These are phyloP conservation scores for Anoplolepis gracilipes DNA, from an alignment of 1,140 invertebrate species.

Conservation along the genomic window DNA sequence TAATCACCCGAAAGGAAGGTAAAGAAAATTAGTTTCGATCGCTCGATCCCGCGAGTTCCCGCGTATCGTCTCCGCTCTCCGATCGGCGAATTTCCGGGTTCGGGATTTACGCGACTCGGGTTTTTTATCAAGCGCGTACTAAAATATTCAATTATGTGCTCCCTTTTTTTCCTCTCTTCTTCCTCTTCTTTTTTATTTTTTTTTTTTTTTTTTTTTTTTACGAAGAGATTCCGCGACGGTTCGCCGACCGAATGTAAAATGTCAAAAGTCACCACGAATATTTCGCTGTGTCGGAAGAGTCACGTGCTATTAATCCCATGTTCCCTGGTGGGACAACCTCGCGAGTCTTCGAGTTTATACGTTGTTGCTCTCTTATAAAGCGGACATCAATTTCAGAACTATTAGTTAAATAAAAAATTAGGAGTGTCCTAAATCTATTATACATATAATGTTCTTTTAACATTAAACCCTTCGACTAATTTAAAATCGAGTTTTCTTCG, in stretches of 20 bases:
- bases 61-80: slow-evolving; percentile 1
- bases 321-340: neutral
- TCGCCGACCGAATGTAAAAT: slow-evolving; percentile 29
- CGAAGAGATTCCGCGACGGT: neutral
- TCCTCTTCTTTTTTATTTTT: neutral
- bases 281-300: neutral
- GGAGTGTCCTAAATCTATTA: no score
- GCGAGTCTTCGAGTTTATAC: slow-evolving; percentile 29
- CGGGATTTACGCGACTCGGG: slow-evolving; percentile 25
- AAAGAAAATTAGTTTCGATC: slow-evolving; percentile 54
- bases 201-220: neutral
- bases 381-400: neutral
- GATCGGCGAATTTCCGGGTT: slow-evolving; percentile 8
- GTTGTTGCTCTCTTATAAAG: slow-evolving; percentile 3
- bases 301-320: slow-evolving; percentile 8
- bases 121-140: slow-evolving; percentile 57
- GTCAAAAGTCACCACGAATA: slow-evolving; percentile 45
- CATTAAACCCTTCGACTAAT: no score
- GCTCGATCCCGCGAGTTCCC: slow-evolving; percentile 10
- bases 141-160: slow-evolving; percentile 64
- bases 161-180: neutral
- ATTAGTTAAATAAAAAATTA: slow-evolving; percentile 32
- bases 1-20: slow-evolving; percentile 39
- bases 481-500: no score
- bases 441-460: no score